Evolutionary conservation across 1,140 invertebrate species (phyloP).

Genomic region (Drosophila lacertosa): DNA sequence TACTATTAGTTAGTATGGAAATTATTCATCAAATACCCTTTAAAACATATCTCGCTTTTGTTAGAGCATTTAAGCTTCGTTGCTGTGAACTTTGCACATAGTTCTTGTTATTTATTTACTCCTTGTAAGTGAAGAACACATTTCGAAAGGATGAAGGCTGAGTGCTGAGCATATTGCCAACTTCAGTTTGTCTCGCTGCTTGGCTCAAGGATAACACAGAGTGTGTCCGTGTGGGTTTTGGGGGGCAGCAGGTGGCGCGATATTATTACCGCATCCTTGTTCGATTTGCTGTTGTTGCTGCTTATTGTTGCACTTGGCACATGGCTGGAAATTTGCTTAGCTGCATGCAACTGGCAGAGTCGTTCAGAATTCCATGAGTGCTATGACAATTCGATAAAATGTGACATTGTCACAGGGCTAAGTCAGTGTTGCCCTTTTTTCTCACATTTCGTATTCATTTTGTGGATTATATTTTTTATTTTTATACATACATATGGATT

Average conservation of each 20-base stretch:
- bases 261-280: slow-evolving; percentile 35
- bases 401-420: slow-evolving; percentile 3
- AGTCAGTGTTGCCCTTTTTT: not conserved
- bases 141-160: slow-evolving; percentile 56
- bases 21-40: no score
- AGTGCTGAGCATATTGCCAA: slow-evolving; percentile 58
- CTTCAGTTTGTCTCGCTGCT: slow-evolving; percentile 33
- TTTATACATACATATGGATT: slow-evolving; percentile 15
- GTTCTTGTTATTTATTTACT: slow-evolving; percentile 70
- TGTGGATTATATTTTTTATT: not conserved
- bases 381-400: slow-evolving; percentile 20
- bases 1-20: no score
- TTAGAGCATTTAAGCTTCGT: slow-evolving; percentile 15
- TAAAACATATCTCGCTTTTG: not conserved
- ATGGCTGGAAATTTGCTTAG: slow-evolving; percentile 41
- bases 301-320: slow-evolving; percentile 39
- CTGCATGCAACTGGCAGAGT: slow-evolving; percentile 21
- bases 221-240: not conserved
- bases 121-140: slow-evolving; percentile 66
- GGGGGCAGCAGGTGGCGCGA: slow-evolving; percentile 29
- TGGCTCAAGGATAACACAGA: slow-evolving; percentile 33
- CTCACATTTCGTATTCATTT: not conserved
- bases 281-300: slow-evolving; percentile 26
- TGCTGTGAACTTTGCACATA: not conserved
- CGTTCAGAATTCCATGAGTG: slow-evolving; percentile 9